Conservation (phyloP, 2,888 invertebrate genomes). For the Formica aserva region DNA sequence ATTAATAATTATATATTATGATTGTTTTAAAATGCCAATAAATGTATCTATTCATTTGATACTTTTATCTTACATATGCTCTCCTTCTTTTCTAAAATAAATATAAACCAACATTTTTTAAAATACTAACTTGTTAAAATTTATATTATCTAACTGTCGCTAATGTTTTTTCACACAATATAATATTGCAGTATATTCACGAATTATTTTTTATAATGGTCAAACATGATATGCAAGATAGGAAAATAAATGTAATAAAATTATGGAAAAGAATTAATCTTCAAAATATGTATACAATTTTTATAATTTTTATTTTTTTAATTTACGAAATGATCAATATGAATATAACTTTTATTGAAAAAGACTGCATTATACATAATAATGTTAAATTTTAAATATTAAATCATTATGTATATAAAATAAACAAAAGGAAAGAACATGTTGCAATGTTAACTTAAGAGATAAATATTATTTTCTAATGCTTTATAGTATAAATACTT, state of each 20-base stretch:
- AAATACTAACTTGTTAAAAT: not conserved
- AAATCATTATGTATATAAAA: not conserved
- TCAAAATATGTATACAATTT: not conserved
- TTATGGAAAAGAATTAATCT: not conserved
- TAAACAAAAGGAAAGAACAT: not conserved
- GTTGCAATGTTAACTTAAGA: not conserved
- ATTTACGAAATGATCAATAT: constrained; percentile 35
- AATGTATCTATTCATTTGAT: constrained; percentile 75
- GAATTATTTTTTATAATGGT: not conserved
- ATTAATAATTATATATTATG: constrained; percentile 64
- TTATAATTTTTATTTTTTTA: constrained; percentile 1
- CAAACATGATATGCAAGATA: not conserved
- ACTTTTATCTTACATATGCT: constrained; percentile 25
- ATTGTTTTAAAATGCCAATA: constrained; percentile 75
- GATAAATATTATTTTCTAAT: constrained; percentile 1
- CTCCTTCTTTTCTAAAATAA: constrained; percentile 19
- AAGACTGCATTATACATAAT: not conserved
- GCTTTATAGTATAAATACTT: not conserved
- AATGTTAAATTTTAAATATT: not conserved
- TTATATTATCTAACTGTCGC: not conserved
- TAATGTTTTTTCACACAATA: not conserved
- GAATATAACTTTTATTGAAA: constrained; percentile 38
- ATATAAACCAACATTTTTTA: not conserved
- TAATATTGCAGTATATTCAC: not conserved
- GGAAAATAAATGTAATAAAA: not conserved